Conservation (phyloP, 2,113 vertebrate species). For the Burhinus oedicnemus region DNA sequence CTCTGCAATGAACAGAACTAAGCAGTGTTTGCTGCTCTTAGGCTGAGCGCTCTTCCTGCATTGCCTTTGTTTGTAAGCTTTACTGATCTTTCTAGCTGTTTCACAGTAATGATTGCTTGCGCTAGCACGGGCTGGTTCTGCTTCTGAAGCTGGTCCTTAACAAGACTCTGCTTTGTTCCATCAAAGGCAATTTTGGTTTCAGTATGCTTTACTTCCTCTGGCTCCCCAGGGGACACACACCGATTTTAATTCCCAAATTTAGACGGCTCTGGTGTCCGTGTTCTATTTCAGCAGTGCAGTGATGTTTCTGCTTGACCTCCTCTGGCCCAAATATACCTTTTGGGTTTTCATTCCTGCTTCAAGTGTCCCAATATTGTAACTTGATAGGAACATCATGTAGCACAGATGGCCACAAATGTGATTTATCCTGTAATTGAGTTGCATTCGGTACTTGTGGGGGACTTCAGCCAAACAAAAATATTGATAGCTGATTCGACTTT, state of each 20-base stretch:
- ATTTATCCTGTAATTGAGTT: not conserved
- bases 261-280: accelerated
- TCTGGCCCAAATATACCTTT: not conserved
- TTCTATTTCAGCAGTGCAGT: not conserved
- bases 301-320: not conserved
- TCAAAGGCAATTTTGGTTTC: not conserved
- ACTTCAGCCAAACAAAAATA: not conserved
- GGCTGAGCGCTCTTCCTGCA: not conserved
- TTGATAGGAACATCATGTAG: not conserved
- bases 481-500: not conserved
- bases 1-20: not conserved
- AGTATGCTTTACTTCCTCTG: not conserved
- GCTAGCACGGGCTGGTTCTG: not conserved
- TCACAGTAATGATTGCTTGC: not conserved
- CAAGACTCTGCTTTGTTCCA: not conserved
- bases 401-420: accelerated
- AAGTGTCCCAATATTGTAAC: not conserved
- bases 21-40: not conserved
- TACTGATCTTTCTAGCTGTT: not conserved
- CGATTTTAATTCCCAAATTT: not conserved
- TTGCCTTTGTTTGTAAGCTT: not conserved
- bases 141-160: not conserved
- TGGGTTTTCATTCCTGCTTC: not conserved
- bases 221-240: not conserved
- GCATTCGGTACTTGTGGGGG: not conserved